phyloP scores from a whole-genome alignment of 2,113 vertebrate genomes.

The Balaenoptera acutorostrata region DNA sequence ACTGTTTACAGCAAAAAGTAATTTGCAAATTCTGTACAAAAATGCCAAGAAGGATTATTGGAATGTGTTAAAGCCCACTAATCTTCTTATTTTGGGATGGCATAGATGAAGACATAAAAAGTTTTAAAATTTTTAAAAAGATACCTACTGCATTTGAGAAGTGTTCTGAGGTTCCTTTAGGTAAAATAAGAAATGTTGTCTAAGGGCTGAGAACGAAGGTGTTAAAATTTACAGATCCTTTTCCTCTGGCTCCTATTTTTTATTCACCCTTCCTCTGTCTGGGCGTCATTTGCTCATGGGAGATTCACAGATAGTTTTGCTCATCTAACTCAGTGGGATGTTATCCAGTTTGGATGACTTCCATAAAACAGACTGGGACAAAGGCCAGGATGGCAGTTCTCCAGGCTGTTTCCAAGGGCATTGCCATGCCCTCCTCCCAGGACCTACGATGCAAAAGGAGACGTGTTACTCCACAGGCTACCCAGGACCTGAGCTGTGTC shows the following conservation, averaged over 20 bases:
- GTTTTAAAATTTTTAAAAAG: neutral
- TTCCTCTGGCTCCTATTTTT: neutral
- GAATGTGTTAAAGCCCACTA: constrained; percentile 54
- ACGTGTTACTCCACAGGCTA: neutral
- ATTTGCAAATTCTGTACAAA: constrained; percentile 63
- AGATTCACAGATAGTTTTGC: neutral
- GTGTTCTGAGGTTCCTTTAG: neutral
- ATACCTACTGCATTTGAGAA: neutral
- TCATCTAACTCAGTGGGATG: neutral
- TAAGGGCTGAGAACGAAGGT: neutral
- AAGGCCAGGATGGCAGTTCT: neutral
- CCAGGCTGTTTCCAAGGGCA: neutral
- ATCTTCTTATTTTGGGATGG: constrained; percentile 55
- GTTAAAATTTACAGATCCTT: neutral
- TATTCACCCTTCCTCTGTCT: neutral
- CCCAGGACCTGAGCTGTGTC: neutral
- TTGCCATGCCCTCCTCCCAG: neutral
- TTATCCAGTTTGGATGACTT: neutral
- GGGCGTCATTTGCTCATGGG: neutral
- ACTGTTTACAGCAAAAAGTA: constrained; percentile 62
- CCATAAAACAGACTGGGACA: neutral
- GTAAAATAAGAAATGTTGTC: neutral
- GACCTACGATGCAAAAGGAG: neutral
- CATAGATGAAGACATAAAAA: constrained; percentile 5
- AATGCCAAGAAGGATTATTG: constrained; percentile 48